Evolutionary conservation across 2,797 vertebrate species (phyloP).

Genomic region (Clarias platycephalus): DNA sequence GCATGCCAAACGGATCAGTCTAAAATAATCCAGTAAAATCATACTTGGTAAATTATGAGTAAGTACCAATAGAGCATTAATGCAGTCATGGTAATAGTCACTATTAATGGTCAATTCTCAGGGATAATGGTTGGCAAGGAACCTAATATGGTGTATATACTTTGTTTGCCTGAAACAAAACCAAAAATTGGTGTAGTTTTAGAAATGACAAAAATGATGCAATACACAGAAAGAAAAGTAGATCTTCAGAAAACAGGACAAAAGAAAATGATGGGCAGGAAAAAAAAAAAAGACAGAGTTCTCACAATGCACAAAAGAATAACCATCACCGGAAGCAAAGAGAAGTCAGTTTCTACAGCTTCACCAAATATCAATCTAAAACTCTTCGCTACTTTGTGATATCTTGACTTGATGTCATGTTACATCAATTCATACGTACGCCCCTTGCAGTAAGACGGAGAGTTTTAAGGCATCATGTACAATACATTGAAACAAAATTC

Average conservation of each 20-base stretch:
- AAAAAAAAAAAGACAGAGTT: slow-evolving; percentile 10
- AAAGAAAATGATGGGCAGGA: neutral
- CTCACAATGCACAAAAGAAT: slow-evolving; percentile 2
- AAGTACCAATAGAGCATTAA: neutral
- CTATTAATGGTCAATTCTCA: neutral
- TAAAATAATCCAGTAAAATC: neutral
- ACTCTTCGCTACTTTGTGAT: neutral
- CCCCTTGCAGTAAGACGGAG: neutral
- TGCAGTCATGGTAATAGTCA: neutral
- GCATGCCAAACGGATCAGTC: neutral
- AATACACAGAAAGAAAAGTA: neutral
- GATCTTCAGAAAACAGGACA: slow-evolving; percentile 19
- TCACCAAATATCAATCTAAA: neutral
- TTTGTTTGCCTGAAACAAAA: neutral
- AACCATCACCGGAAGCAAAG: neutral
- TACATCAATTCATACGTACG: neutral
- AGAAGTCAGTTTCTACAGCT: slow-evolving; percentile 9
- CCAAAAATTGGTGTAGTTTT: slow-evolving; percentile 5
- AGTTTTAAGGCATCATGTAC: neutral
- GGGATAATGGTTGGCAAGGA: neutral
- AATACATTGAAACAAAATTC: no score
- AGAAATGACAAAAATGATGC: slow-evolving; percentile 24
- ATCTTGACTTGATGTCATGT: neutral
- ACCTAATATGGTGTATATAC: neutral
- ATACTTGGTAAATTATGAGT: neutral